Conservation (phyloP, 2,113 vertebrate genomes). For the Lepus americanus region DNA sequence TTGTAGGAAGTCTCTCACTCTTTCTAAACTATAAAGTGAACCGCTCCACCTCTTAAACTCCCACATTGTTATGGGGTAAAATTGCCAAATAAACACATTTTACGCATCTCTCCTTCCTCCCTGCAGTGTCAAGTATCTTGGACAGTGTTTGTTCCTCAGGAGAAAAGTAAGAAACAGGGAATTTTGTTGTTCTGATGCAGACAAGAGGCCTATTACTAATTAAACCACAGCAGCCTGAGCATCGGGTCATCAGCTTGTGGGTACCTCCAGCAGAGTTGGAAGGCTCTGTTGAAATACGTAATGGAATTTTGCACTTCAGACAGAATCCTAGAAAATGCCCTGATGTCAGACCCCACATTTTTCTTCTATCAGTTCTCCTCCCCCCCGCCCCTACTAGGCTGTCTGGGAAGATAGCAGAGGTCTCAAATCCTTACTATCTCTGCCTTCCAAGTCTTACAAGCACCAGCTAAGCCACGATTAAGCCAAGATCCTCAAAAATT, state of each 20-base stretch:
- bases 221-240: slow-evolving; percentile 46
- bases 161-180: slow-evolving; percentile 8
- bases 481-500: background rate
- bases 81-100: slow-evolving; percentile 61
- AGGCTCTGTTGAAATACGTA: slow-evolving; percentile 46
- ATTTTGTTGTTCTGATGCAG: slow-evolving; percentile 50
- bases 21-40: slow-evolving; percentile 56
- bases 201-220: slow-evolving; percentile 50
- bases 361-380: slow-evolving; percentile 1
- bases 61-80: background rate
- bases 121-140: slow-evolving; percentile 40
- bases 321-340: slow-evolving; percentile 28
- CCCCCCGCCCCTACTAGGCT: background rate
- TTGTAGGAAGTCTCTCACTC: background rate
- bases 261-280: slow-evolving; percentile 11
- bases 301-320: background rate
- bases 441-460: background rate
- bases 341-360: background rate
- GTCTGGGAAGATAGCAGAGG: background rate
- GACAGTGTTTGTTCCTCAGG: slow-evolving; percentile 3
- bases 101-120: background rate
- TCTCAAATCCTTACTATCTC: background rate
- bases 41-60: background rate
- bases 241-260: background rate
- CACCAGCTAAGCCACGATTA: background rate